These are phyloP conservation scores for Tipula unca DNA, from an alignment of 2,888 invertebrate genomes.

Conservation along the genomic window DNA sequence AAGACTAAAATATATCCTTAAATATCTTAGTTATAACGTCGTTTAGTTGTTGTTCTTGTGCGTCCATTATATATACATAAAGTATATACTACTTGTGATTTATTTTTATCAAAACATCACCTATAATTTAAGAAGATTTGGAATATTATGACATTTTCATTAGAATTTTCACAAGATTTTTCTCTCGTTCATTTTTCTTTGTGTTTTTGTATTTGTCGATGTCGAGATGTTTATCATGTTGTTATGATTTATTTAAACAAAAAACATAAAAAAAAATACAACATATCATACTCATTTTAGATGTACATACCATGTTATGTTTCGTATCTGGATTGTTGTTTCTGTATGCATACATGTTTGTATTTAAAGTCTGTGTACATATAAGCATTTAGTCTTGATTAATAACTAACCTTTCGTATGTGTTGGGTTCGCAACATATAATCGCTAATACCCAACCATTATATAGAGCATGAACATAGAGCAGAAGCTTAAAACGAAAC, in stretches of 20 bases:
- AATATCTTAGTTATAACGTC: background rate
- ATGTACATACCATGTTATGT: background rate
- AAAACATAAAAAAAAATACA: background rate
- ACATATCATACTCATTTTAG: background rate
- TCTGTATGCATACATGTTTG: background rate
- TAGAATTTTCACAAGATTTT: background rate
- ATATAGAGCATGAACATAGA: background rate
- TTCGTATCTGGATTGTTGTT: background rate
- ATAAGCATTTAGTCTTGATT: background rate
- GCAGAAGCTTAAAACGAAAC: background rate
- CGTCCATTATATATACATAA: background rate
- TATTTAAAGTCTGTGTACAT: background rate
- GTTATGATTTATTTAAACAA: background rate
- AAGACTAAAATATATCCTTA: background rate
- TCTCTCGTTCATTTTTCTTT: background rate
- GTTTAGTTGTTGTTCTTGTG: background rate
- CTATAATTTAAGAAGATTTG: background rate
- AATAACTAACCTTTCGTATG: background rate
- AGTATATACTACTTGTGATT: background rate
- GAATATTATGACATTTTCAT: conserved; percentile 8
- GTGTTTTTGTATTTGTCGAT: background rate
- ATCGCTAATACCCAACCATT: background rate
- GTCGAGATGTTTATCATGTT: background rate
- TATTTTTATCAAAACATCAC: conserved; percentile 14
- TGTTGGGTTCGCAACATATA: background rate